These are phyloP conservation scores for Drosophila dives DNA, from an alignment of 2,888 invertebrate species.

Conservation along the genomic window DNA sequence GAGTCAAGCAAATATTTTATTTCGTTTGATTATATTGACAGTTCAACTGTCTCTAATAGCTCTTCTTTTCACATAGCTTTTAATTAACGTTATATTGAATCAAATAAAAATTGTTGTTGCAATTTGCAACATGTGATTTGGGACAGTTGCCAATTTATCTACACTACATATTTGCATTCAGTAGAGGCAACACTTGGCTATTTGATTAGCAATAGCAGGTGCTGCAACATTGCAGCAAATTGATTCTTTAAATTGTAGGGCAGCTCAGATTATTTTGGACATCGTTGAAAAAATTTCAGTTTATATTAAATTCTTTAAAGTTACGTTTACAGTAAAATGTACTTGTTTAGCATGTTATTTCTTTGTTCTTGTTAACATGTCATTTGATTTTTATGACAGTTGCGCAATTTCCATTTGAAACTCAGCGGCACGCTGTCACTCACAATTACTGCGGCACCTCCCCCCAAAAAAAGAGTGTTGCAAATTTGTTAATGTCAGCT, in stretches of 20 bases:
- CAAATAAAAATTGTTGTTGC: slow-evolving; percentile 63
- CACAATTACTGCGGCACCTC: slow-evolving; percentile 40
- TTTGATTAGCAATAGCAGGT: slow-evolving; percentile 35
- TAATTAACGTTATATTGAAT: slow-evolving; percentile 70
- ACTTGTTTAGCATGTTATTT: not conserved
- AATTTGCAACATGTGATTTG: slow-evolving; percentile 47
- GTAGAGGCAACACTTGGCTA: slow-evolving; percentile 37
- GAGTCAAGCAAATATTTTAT: slow-evolving; percentile 28
- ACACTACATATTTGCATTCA: slow-evolving; percentile 32
- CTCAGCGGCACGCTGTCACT: slow-evolving; percentile 44
- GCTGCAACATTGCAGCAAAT: slow-evolving; percentile 49
- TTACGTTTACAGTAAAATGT: not conserved
- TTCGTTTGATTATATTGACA: slow-evolving; percentile 24
- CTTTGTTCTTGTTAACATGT: not conserved
- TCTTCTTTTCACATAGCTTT: slow-evolving; percentile 38
- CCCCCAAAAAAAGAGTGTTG: slow-evolving; percentile 7
- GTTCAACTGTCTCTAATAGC: not conserved
- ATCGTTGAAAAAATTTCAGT: slow-evolving; percentile 3
- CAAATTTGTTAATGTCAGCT: slow-evolving; percentile 44
- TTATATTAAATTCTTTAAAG: not conserved
- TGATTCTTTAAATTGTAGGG: slow-evolving; percentile 42
- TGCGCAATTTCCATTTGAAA: slow-evolving; percentile 34
- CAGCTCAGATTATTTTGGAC: slow-evolving; percentile 25
- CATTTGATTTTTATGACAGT: slow-evolving; percentile 31
- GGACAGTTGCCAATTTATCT: slow-evolving; percentile 21